Conservation (phyloP, 2,113 vertebrate species). For the Microtus oregoni region DNA sequence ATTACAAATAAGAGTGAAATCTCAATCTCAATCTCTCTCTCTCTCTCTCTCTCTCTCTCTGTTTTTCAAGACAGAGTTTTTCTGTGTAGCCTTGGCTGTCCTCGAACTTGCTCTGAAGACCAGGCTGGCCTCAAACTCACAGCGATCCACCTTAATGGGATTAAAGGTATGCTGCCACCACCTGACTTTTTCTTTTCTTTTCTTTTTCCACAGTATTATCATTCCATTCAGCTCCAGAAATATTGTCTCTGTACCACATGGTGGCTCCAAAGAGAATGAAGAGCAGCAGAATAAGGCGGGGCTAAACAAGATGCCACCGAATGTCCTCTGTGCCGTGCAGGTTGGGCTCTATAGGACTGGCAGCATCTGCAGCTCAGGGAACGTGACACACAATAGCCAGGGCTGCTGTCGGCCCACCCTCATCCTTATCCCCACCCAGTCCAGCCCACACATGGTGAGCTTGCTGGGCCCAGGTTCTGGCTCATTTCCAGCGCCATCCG, state of each 20-base stretch:
- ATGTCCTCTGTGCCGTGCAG: neutral
- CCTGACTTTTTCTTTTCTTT: neutral
- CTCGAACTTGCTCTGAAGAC: too few relatives aligned
- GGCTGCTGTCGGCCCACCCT: too few relatives aligned
- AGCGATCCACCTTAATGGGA: too few relatives aligned
- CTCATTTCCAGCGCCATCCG: neutral
- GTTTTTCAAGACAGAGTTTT: too few relatives aligned
- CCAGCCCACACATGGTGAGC: fast-evolving
- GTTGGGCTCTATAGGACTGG: neutral
- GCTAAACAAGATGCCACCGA: neutral
- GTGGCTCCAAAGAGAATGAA: neutral
- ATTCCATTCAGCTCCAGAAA: neutral
- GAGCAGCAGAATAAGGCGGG: neutral
- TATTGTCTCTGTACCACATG: neutral
- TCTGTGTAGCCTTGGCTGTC: too few relatives aligned
- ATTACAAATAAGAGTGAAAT: slow-evolving; percentile 5
- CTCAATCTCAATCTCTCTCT: neutral
- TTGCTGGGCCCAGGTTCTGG: neutral
- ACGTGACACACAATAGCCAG: neutral
- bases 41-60: neutral
- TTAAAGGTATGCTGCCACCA: too few relatives aligned
- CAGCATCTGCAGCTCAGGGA: neutral
- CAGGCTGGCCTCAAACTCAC: too few relatives aligned
- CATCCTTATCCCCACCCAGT: neutral
- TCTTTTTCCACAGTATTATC: neutral